These are phyloP conservation scores for Trachemys scripta DNA, from an alignment of 2,113 vertebrate species.

Conservation along the genomic window DNA sequence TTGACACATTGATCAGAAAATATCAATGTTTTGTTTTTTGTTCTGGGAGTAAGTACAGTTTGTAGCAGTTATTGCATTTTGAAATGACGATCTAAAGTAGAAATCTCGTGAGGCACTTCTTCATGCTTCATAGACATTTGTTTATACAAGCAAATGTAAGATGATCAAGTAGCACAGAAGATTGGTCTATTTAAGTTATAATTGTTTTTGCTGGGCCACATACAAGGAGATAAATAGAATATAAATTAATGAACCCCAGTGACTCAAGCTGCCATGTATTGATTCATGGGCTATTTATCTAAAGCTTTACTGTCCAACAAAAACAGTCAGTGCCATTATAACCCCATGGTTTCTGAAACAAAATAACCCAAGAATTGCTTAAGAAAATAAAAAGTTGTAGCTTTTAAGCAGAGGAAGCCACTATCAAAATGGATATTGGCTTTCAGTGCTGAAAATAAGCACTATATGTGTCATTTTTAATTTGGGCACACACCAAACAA, in stretches of 20 bases:
- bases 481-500: neutral
- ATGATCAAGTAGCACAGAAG: neutral
- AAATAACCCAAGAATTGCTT: neutral
- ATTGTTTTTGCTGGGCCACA: slow-evolving; percentile 1
- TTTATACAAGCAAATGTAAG: slow-evolving; percentile 1
- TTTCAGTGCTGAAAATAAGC: slow-evolving; percentile 13
- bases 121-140: neutral
- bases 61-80: neutral
- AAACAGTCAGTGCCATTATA: neutral
- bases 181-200: neutral
- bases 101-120: neutral
- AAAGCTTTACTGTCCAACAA: neutral
- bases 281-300: slow-evolving; percentile 30
- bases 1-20: neutral
- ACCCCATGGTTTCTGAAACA: neutral
- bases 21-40: neutral
- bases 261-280: slow-evolving; percentile 3
- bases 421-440: neutral
- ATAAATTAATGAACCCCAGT: slow-evolving; percentile 7
- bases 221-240: neutral
- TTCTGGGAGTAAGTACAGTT: neutral
- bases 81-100: neutral
- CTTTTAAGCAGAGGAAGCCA: neutral
- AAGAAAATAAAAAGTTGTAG: neutral
- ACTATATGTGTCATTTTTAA: neutral